Conservation (phyloP, 2,113 vertebrate species). For the Ranitomeya imitator region DNA sequence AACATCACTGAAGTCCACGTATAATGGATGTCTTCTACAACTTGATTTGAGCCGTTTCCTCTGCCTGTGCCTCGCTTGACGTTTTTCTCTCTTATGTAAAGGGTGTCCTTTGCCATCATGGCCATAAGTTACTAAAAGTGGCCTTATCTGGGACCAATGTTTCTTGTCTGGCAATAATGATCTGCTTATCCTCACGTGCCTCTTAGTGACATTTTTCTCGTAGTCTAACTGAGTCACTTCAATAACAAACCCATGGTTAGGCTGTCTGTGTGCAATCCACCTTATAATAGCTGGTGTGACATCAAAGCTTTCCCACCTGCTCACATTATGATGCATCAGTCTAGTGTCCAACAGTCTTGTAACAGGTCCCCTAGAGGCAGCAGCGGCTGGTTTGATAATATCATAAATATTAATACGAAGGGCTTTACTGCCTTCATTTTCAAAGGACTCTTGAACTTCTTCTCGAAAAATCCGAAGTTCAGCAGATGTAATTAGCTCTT, state of each 20-base stretch:
- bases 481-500: slow-evolving; percentile 91
- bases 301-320: slow-evolving; percentile 96
- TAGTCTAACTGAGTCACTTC: slow-evolving; percentile 88
- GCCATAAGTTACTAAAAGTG: slow-evolving; percentile 92
- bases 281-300: slow-evolving; percentile 89
- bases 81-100: slow-evolving; percentile 88
- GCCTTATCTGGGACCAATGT: slow-evolving; percentile 90
- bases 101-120: slow-evolving; percentile 92
- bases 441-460: slow-evolving; percentile 79
- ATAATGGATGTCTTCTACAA: slow-evolving; percentile 92
- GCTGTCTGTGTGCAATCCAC: slow-evolving; percentile 87
- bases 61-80: slow-evolving; percentile 87
- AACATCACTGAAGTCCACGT: slow-evolving; percentile 98
- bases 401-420: slow-evolving; percentile 99
- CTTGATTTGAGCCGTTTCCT: slow-evolving; percentile 89
- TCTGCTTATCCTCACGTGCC: slow-evolving; percentile 93
- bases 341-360: slow-evolving; percentile 95
- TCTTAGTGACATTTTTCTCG: slow-evolving; percentile 74
- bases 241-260: slow-evolving; percentile 93
- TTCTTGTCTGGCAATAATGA: slow-evolving; percentile 89
- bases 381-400: slow-evolving; percentile 82
- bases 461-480: slow-evolving; percentile 95
- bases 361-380: slow-evolving; percentile 78
- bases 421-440: slow-evolving; percentile 74
- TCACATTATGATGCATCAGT: slow-evolving; percentile 89